A percentile compares a stretch with the other conserved stretches of the same genome.
Evolutionary conservation across 2,797 vertebrate species (phyloP).

Genomic region (Periparus ater): DNA sequence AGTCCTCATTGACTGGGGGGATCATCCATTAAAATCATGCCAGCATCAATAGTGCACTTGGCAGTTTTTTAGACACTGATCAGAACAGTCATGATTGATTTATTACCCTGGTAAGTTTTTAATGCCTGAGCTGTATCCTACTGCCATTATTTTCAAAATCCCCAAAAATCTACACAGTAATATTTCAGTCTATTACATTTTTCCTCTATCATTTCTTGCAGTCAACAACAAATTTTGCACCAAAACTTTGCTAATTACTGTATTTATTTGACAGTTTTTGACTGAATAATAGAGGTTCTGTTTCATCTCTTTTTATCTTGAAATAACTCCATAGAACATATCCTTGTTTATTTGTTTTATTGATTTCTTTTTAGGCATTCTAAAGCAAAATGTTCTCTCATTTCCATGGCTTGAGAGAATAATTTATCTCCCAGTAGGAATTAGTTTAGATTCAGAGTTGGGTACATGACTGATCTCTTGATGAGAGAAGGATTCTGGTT

Average conservation of each 20-base stretch:
- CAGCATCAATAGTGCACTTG: background rate
- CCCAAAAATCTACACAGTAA: background rate
- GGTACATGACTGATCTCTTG: background rate
- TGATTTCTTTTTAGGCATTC: background rate
- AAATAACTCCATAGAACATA: background rate
- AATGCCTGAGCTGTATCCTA: background rate
- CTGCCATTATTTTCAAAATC: background rate
- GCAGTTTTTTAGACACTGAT: background rate
- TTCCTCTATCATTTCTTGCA: background rate
- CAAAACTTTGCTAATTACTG: background rate
- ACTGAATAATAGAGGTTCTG: background rate
- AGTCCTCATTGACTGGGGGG: background rate
- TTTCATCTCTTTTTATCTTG: background rate
- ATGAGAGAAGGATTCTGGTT: background rate
- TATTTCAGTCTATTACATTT: background rate
- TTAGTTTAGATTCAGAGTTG: background rate
- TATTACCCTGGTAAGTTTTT: background rate
- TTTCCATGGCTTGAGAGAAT: background rate
- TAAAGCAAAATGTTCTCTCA: background rate
- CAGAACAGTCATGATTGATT: background rate
- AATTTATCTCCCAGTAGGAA: background rate
- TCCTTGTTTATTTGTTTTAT: background rate
- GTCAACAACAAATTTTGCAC: background rate
- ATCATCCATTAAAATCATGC: background rate
- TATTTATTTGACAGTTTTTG: background rate